These are phyloP conservation scores for Saxicola maurus DNA, from an alignment of 2,797 vertebrate genomes.

Conservation along the genomic window DNA sequence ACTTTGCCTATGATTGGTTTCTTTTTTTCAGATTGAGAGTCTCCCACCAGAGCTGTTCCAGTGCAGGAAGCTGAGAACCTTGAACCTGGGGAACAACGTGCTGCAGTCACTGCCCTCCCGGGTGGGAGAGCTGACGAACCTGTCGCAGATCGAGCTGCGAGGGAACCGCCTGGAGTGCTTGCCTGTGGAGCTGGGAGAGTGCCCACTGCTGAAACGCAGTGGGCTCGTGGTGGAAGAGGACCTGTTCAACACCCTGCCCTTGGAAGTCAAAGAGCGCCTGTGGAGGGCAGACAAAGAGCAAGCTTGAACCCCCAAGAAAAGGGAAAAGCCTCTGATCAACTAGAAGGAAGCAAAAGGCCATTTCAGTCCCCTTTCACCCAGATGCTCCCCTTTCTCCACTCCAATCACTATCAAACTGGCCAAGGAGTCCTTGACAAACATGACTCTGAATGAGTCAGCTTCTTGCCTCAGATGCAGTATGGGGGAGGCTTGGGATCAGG, in stretches of 20 bases:
- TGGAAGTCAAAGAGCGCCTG: slow-evolving; percentile 92
- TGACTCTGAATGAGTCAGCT: not conserved
- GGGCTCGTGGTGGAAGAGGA: slow-evolving; percentile 94
- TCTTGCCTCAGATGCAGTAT: slow-evolving; percentile 13
- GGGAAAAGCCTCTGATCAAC: slow-evolving; percentile 7
- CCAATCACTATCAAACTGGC: not conserved
- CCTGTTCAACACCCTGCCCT: slow-evolving; percentile 91
- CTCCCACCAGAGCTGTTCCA: slow-evolving; percentile 96
- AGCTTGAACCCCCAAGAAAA: slow-evolving; percentile 69
- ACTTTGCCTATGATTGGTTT: not conserved
- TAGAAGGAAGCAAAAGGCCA: slow-evolving; percentile 32
- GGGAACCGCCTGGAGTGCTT: slow-evolving; percentile 94
- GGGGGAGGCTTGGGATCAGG: not conserved
- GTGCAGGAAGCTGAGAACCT: slow-evolving; percentile 93
- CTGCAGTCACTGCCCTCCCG: slow-evolving; percentile 89
- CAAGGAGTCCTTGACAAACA: slow-evolving; percentile 1
- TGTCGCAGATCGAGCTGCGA: slow-evolving; percentile 92
- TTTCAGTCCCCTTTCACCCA: slow-evolving; percentile 12
- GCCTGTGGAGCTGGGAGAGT: slow-evolving; percentile 95
- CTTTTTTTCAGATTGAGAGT: slow-evolving; percentile 82
- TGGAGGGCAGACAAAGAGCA: slow-evolving; percentile 95
- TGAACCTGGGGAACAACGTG: slow-evolving; percentile 94
- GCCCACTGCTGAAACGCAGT: slow-evolving; percentile 87
- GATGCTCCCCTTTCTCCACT: not conserved
- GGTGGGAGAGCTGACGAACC: slow-evolving; percentile 91